Conservation (phyloP, 2,113 vertebrate genomes). For the Eulemur rufifrons region DNA sequence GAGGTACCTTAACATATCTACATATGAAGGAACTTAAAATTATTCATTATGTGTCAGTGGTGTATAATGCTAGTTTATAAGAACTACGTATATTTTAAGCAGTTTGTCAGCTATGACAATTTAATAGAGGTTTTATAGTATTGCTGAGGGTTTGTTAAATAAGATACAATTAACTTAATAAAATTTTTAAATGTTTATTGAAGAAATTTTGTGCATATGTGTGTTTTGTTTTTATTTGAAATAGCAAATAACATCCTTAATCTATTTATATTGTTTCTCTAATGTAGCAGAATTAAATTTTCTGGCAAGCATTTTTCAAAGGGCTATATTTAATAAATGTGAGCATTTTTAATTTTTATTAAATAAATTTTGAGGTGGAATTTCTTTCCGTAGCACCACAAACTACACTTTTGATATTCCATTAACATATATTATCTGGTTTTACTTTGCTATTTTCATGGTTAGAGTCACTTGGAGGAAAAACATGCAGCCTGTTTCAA, state of each 20-base stretch:
- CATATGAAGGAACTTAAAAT: background rate
- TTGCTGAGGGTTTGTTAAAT: conserved; percentile 45
- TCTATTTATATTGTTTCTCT: conserved; percentile 32
- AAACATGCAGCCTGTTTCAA: conserved; percentile 30
- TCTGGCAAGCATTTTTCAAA: conserved; percentile 51
- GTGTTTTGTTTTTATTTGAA: conserved; percentile 27
- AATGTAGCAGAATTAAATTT: conserved; percentile 31
- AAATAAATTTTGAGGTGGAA: conserved; percentile 50
- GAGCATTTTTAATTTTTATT: conserved; percentile 36
- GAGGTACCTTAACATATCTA: background rate
- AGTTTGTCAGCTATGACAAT: background rate
- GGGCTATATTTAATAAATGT: background rate
- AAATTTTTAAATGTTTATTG: conserved; percentile 16
- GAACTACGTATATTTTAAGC: conserved; percentile 36
- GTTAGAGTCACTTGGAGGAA: conserved; percentile 36
- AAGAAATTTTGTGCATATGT: background rate
- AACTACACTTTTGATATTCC: conserved; percentile 18
- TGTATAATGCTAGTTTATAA: conserved; percentile 37
- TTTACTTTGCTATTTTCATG: conserved; percentile 66
- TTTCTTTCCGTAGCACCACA: conserved; percentile 16
- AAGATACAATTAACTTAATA: conserved; percentile 10
- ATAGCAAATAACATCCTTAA: background rate
- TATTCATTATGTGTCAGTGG: conserved; percentile 35
- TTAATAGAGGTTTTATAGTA: conserved; percentile 32
- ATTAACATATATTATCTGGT: conserved; percentile 54